A percentile compares a stretch with the other conserved stretches of the same genome.
phyloP scores from a whole-genome alignment of 1,140 invertebrate genomes.

The Phortica variegata region DNA sequence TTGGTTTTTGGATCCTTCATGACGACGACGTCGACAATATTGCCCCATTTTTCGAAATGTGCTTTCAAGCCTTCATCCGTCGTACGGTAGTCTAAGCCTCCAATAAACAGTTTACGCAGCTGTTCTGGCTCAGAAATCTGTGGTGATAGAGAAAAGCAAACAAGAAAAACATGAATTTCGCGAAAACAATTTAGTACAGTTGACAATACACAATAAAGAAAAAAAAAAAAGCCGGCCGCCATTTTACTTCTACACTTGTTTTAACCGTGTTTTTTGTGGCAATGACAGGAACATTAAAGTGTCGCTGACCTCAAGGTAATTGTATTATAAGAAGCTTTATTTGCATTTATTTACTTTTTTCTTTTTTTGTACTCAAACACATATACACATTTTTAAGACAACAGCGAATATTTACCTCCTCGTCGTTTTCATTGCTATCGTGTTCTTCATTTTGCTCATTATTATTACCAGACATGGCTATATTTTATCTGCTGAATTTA shows the following conservation, averaged over 20 bases:
- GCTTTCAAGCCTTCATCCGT: constrained; percentile 91
- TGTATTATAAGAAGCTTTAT: constrained; percentile 6
- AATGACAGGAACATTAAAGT: no score
- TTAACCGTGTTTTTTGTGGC: no score
- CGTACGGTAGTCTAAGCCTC: constrained; percentile 95
- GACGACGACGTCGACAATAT: constrained; percentile 96
- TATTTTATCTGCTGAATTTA: no score
- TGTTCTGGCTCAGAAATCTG: constrained; percentile 80
- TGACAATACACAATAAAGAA: constrained; percentile 29
- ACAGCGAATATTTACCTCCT: no score
- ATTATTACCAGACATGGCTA: no score
- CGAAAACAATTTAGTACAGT: constrained; percentile 20
- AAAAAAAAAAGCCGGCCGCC: constrained; percentile 42
- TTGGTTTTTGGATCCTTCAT: constrained; percentile 97
- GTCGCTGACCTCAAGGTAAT: constrained; percentile 13
- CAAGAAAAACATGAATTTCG: constrained; percentile 3
- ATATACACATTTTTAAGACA: neutral
- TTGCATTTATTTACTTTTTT: neutral
- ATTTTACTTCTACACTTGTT: no score
- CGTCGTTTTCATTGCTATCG: no score
- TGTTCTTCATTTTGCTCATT: no score
- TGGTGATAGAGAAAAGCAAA: constrained; percentile 9
- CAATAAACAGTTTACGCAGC: constrained; percentile 94
- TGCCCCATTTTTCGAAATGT: constrained; percentile 96
- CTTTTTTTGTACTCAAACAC: neutral